Conservation (phyloP, 2,888 invertebrate genomes). For the Amaurobius ferox region DNA sequence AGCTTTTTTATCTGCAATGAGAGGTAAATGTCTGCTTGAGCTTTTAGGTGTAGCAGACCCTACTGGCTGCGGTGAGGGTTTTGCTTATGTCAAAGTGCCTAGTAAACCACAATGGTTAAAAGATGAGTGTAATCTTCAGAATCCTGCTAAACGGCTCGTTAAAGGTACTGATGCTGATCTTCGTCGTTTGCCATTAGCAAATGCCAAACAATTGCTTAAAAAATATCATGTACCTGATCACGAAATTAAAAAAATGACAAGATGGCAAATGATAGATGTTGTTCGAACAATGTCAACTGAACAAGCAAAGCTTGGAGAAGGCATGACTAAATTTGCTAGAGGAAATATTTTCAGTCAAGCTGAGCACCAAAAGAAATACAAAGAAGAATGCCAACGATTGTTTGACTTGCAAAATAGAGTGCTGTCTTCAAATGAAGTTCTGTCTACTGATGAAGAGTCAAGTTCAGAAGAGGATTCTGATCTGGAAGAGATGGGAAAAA, state of each 20-base stretch:
- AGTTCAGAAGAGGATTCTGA: constrained; percentile 95
- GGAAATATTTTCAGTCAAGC: constrained; percentile 98
- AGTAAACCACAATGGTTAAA: constrained; percentile 87
- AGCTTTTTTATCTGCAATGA: constrained; percentile 79
- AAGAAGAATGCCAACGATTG: constrained; percentile 98
- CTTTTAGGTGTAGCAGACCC: constrained; percentile 80
- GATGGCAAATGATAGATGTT: constrained; percentile 93
- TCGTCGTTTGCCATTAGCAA: constrained; percentile 93
- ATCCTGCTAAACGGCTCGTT: constrained; percentile 94
- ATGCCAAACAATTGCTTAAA: constrained; percentile 94
- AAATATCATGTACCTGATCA: constrained; percentile 98
- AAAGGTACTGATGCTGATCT: constrained; percentile 99
- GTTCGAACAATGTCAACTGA: constrained; percentile 98
- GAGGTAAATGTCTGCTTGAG: constrained; percentile 80
- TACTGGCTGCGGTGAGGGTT: constrained; percentile 80
- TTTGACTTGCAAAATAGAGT: constrained; percentile 98
- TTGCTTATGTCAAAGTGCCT: constrained; percentile 80
- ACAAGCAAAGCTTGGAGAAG: constrained; percentile 96
- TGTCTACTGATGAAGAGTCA: constrained; percentile 97
- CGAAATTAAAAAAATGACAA: constrained; percentile 82
- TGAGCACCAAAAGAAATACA: constrained; percentile 97
- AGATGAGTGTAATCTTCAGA: constrained; percentile 91
- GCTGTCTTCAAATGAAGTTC: constrained; percentile 91
- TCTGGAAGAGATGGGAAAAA: constrained; percentile 97
- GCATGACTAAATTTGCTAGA: constrained; percentile 98